phyloP scores from a whole-genome alignment of 1,140 invertebrate genomes.

The Neodiprion pinetum region DNA sequence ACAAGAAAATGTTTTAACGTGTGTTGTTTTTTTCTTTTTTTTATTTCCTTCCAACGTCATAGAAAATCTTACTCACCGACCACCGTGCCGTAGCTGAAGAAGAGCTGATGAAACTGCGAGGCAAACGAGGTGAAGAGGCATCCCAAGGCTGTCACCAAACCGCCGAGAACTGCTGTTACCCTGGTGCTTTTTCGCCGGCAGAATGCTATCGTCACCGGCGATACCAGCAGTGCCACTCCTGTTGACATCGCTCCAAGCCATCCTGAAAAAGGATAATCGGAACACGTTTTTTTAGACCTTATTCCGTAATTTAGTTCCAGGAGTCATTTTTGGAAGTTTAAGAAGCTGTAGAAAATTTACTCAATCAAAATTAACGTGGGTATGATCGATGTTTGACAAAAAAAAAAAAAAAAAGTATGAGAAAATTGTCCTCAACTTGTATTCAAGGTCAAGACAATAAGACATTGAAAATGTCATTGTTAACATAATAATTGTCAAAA shows the following conservation, averaged over 20 bases:
- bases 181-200: conserved; percentile 86
- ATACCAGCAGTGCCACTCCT: conserved; percentile 79
- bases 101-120: conserved; percentile 87
- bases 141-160: conserved; percentile 83
- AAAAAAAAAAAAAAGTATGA: too few species aligned
- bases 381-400: too few species aligned
- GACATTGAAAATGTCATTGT: too few species aligned
- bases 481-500: too few species aligned
- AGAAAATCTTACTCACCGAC: conserved; percentile 61
- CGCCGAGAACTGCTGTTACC: conserved; percentile 87
- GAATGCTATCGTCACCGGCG: conserved; percentile 84
- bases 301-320: not conserved
- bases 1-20: too few species aligned
- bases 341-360: too few species aligned
- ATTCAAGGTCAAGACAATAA: too few species aligned
- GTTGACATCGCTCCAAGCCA: conserved; percentile 86
- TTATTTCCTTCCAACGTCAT: too few species aligned
- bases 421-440: too few species aligned
- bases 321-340: too few species aligned
- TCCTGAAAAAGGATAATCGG: conserved; percentile 67
- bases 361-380: too few species aligned
- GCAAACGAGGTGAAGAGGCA: conserved; percentile 90
- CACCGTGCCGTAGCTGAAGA: conserved; percentile 81
- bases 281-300: conserved; percentile 22
- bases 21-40: too few species aligned